Percentiles rank a stretch among this genome's conserved stretches.
Conservation (phyloP, 1,140 invertebrate species). For the Oncopeltus fasciatus region DNA sequence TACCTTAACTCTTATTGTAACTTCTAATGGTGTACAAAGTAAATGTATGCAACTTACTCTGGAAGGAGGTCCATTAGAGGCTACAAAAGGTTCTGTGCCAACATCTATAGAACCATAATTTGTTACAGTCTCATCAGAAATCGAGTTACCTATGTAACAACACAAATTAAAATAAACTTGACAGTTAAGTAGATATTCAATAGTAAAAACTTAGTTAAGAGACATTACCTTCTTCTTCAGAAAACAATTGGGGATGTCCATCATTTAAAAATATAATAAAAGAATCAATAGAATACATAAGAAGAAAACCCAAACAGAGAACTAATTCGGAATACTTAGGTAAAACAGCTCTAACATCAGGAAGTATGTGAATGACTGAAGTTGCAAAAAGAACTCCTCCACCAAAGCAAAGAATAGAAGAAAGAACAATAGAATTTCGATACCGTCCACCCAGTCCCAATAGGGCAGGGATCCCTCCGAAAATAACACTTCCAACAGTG, state of each 20-base stretch:
- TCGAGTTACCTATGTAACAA: neutral
- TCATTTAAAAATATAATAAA: slow-evolving; percentile 31
- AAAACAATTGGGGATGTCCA: neutral
- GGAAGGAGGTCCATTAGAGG: neutral
- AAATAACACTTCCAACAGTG: neutral
- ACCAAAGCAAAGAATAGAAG: slow-evolving; percentile 59
- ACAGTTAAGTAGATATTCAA: too few species aligned
- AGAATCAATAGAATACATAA: slow-evolving; percentile 40
- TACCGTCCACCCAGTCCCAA: slow-evolving; percentile 12
- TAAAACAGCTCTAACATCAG: slow-evolving; percentile 42
- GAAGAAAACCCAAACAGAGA: slow-evolving; percentile 39
- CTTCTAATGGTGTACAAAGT: too few species aligned
- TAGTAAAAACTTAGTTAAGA: neutral
- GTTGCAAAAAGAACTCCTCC: slow-evolving; percentile 83
- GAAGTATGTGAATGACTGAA: slow-evolving; percentile 76
- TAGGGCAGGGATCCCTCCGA: slow-evolving; percentile 8
- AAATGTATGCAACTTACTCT: too few species aligned
- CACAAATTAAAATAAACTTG: too few species aligned
- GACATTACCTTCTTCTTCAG: neutral
- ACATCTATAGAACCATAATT: neutral
- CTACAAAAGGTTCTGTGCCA: neutral
- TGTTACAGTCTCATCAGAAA: neutral
- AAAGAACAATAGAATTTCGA: slow-evolving; percentile 12
- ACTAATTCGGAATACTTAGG: slow-evolving; percentile 31
- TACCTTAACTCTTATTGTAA: too few species aligned